Evolutionary conservation across 1,140 invertebrate species (phyloP), one percentile per base, ranked within the genome.

Genomic region (Drosophila jambulina): DNA sequence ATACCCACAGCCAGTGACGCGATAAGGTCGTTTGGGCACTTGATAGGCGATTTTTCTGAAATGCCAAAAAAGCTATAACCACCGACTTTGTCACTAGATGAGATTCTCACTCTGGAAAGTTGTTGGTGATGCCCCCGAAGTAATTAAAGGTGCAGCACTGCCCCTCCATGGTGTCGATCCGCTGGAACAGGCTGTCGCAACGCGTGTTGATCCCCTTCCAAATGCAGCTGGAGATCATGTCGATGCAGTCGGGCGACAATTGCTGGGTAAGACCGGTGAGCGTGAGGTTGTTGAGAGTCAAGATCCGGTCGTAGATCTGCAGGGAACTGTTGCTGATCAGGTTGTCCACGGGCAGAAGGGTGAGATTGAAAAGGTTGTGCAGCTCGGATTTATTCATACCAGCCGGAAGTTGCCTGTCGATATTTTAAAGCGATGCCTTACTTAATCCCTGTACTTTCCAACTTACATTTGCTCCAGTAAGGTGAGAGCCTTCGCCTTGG

Each of bases 61-160:
- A 25, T 12, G 5, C 5, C 3, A 13, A 48, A 2, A 42, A 6
- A 40, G 15, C 5, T 15, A 17, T 5, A 32, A 1, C 4, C 29
- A 6, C 0, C 2, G 2, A 17, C 2, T 1, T 23, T 4, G 0
- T 15, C 0, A 32, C 12, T 3, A 1, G 6, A 15, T 1, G 0
- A 9, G 32, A 8, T 40, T 67, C 80, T 70, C 76, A 92, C 92
- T 82, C 77, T 27, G 85, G 83, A 86, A 93, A 93, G 60, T 91
- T 91, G 27, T 93, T 91, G 7, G 75, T 83, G 25, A 85, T 57
- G 2, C 75, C 63, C 1, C 92, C 94, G 48, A 93, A 94, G 60
- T 95, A 96, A 82, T 96, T 96, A 68, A 96, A 96, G 3, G 94
- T 94, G 64, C 95, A 96, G 63, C 95, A 96, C 19, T 94, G 76